Conservation (phyloP, 2,113 vertebrate genomes). For the Malurus melanocephalus region DNA sequence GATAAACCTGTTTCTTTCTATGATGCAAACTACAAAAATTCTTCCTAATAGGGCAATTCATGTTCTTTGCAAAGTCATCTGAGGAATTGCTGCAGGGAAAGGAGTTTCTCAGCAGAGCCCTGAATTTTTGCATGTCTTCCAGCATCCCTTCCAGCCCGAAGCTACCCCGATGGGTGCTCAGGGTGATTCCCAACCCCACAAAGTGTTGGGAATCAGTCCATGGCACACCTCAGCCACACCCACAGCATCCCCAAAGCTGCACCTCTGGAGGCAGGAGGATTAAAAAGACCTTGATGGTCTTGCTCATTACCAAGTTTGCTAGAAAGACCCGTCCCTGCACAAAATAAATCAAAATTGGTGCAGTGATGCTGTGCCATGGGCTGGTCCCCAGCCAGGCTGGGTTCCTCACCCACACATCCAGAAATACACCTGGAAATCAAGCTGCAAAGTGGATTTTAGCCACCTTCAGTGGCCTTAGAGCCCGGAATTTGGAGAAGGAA, state of each 20-base stretch:
- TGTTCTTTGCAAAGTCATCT: neutral
- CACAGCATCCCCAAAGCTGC: neutral
- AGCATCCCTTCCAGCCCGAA: neutral
- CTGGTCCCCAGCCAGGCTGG: neutral
- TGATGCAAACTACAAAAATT: neutral
- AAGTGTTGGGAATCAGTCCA: neutral
- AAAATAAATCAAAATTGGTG: neutral
- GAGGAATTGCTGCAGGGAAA: neutral
- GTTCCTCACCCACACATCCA: neutral
- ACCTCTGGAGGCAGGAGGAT: rapidly evolving
- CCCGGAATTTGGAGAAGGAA: neutral
- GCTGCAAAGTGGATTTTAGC: neutral
- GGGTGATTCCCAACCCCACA: neutral
- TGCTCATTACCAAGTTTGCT: rapidly evolving
- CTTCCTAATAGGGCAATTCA: rapidly evolving
- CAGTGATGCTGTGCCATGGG: neutral
- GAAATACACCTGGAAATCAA: neutral
- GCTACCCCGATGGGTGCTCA: rapidly evolving
- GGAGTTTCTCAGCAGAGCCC: neutral
- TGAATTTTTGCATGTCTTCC: neutral
- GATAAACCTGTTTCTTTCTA: neutral
- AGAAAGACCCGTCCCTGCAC: neutral
- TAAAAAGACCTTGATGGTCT: neutral
- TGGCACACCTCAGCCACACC: rapidly evolving
- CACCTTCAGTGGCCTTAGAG: neutral